Evolutionary conservation across 2,797 vertebrate species (phyloP), one percentile per base, ranked within the genome.

Genomic region (Rhabdophis nuchalis): DNA sequence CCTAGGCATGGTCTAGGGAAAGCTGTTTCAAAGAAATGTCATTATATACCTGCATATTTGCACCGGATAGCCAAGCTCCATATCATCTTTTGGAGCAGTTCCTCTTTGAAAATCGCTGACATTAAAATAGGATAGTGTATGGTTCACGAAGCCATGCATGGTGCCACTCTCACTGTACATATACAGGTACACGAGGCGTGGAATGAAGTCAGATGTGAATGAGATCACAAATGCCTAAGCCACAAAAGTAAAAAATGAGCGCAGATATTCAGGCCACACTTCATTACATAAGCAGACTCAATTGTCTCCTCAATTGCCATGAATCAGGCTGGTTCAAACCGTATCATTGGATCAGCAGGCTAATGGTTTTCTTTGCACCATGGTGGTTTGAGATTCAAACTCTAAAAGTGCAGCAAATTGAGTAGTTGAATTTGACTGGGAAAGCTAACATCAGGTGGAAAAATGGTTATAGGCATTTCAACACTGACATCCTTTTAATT

Each of bases 121-220:
- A 41, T 99, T 99, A 97, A 99, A 99, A 96, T 98, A 98, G 88
- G 99, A 98, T 72, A 99, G 98, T 0, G 98, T 98, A 98, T 99
- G 98, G 97, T 99, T 98, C 95, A 99, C 96, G 64, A 99, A 99
- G 97, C 99, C 99, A 1, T 99, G 98, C 98, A 99, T 98, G 94
- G 98, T 98, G 93, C 99, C 98, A 5, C 99, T 98, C n/a, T 97
- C 95, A 95, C 99, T 99, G 98, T 99, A 99, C 96, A 98, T 98
- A 96, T 99, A 98, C 95, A 98, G 98, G 97, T 99, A 99, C 90
- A 99, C 99, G 93, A 99, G 98, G 92, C 99, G 98, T 27, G 99
- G 99, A 97, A 99, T 99, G 98, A 99, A 99, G 98, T 99, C 99
- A 0, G 99, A 99, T 2, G 99, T 99, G 97, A 99, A 99, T 92